Evolutionary conservation across 2,113 vertebrate species (phyloP).

Genomic region (Phrynosoma platyrhinos): DNA sequence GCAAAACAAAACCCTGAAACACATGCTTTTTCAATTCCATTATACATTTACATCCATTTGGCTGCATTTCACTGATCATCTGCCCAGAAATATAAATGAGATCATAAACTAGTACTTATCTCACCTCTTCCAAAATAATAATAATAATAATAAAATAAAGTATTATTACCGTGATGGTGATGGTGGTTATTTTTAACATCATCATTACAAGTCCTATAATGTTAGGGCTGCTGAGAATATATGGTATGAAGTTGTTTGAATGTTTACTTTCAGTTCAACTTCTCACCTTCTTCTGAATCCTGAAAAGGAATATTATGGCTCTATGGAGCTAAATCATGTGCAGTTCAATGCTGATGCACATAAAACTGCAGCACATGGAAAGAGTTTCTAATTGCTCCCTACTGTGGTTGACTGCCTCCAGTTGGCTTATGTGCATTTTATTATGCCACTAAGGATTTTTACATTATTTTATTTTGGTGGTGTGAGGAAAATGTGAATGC

Average conservation of each 20-base stretch:
- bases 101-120: conserved; percentile 56
- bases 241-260: conserved; percentile 25
- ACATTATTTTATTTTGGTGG: no score
- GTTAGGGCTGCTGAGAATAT: conserved; percentile 5
- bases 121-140: conserved; percentile 56
- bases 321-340: conserved; percentile 25
- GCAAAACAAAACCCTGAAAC: conserved; percentile 24
- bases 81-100: conserved; percentile 60
- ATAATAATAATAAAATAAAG: no score
- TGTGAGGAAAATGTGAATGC: not conserved
- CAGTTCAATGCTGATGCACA: not conserved
- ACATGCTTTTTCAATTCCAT: conserved; percentile 47
- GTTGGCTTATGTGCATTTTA: not conserved
- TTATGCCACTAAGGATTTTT: not conserved
- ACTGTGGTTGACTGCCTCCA: not conserved
- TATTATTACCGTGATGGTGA: not conserved
- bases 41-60: conserved; percentile 60
- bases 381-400: not conserved
- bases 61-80: conserved; percentile 58
- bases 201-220: conserved; percentile 20
- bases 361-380: not conserved
- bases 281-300: conserved; percentile 24
- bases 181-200: not conserved
- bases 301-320: conserved; percentile 8
- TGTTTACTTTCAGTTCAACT: conserved; percentile 29